Percentiles rank a stretch among this genome's conserved stretches.
Conservation (phyloP, 2,888 invertebrate species). For the Trissonchulus latispiculum region DNA sequence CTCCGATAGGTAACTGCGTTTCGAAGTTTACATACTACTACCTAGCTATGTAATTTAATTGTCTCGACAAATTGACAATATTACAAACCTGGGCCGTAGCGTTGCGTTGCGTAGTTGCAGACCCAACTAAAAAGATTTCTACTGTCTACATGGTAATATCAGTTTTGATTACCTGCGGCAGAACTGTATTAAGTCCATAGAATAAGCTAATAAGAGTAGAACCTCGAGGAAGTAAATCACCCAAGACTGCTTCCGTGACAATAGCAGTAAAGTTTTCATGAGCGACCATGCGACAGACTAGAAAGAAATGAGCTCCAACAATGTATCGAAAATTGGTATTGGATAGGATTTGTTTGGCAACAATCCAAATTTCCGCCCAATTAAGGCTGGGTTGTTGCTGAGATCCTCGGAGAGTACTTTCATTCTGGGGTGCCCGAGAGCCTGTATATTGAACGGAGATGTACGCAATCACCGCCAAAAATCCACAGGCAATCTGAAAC, state of each 20-base stretch:
- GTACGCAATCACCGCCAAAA: conserved; percentile 37
- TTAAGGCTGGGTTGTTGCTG: too few species aligned
- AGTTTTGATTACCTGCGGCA: conserved; percentile 20
- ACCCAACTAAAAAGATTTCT: too few species aligned
- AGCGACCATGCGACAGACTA: conserved; percentile 32
- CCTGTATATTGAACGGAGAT: conserved; percentile 8
- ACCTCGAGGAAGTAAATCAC: conserved; percentile 37
- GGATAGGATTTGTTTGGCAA: background rate
- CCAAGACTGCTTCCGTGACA: conserved; percentile 38
- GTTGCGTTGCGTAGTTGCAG: too few species aligned
- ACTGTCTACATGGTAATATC: too few species aligned
- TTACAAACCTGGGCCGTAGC: too few species aligned
- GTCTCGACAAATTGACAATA: too few species aligned
- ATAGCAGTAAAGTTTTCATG: conserved; percentile 43
- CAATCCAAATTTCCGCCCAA: background rate
- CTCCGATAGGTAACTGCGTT: too few species aligned
- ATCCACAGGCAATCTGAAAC: conserved; percentile 41
- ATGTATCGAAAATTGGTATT: conserved; percentile 33
- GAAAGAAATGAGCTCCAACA: conserved; percentile 35
- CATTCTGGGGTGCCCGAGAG: background rate
- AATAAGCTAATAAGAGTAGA: conserved; percentile 33
- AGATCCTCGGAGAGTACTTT: too few species aligned
- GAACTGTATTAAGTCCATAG: conserved; percentile 26
- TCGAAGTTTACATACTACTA: too few species aligned
- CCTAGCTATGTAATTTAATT: too few species aligned